Evolutionary conservation across 1,140 invertebrate genomes (phyloP).

Genomic region (Phenacoccus solenopsis): DNA sequence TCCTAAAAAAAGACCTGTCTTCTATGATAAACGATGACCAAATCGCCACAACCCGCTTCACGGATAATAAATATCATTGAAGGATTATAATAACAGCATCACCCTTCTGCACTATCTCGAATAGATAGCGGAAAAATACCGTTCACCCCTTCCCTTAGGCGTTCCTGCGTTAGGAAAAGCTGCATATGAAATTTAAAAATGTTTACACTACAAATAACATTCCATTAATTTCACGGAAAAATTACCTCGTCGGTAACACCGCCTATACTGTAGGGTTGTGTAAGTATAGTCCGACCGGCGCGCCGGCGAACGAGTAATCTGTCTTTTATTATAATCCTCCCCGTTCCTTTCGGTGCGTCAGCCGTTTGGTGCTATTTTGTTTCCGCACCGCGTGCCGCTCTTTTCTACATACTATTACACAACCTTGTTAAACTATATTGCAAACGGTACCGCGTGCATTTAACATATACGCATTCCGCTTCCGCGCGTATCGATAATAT

Average conservation of each 20-base stretch:
- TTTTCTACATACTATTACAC: background rate
- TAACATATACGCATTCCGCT: background rate
- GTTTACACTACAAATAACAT: background rate
- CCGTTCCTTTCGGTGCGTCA: background rate
- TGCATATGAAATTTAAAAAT: background rate
- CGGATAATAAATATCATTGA: no score
- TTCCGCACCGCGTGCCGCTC: background rate
- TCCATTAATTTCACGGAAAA: background rate
- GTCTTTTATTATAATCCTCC: background rate
- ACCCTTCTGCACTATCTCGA: no score
- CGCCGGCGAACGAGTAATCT: background rate
- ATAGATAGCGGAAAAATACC: no score
- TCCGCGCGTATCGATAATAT: no score
- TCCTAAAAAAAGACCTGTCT: no score
- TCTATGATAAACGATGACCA: no score
- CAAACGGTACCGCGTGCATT: background rate
- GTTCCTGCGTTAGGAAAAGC: no score
- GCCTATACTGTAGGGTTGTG: background rate
- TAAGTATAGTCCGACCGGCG: no score
- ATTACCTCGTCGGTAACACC: background rate
- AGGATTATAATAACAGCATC: no score
- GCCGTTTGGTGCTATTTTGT: background rate
- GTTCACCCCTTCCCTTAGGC: no score
- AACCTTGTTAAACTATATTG: background rate
- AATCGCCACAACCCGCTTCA: no score